Evolutionary conservation across 2,888 invertebrate genomes (phyloP).

Genomic region (Entomobrya proxima): DNA sequence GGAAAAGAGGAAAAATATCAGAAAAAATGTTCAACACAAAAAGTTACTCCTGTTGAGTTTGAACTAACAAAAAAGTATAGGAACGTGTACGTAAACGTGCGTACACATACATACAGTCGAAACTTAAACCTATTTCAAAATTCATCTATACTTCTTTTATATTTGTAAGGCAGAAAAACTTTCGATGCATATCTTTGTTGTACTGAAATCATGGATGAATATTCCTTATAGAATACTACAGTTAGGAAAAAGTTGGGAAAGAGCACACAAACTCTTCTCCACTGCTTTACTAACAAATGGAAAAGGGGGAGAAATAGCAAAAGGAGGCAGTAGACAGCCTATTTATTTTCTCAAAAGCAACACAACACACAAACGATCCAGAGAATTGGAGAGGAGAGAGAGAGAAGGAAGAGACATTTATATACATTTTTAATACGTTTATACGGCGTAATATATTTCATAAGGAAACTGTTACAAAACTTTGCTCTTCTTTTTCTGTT

Average conservation of each 20-base stretch:
- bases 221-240: not conserved
- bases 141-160: not conserved
- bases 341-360: constrained; percentile 68
- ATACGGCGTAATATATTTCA: constrained; percentile 48
- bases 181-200: not conserved
- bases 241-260: constrained; percentile 33
- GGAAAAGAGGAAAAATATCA: constrained; percentile 31
- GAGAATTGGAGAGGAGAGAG: constrained; percentile 16
- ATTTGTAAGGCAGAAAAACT: not conserved
- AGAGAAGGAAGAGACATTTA: constrained; percentile 29
- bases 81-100: constrained; percentile 1
- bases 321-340: constrained; percentile 54
- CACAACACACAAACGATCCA: constrained; percentile 38
- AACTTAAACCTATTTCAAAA: not conserved
- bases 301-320: constrained; percentile 23
- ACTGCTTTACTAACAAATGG: not conserved
- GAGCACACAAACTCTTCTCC: not conserved
- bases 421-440: constrained; percentile 34
- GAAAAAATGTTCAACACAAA: constrained; percentile 24
- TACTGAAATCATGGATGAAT: not conserved
- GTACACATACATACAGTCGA: not conserved
- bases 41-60: constrained; percentile 29
- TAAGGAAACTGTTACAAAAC: constrained; percentile 65
- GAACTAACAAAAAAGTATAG: not conserved
- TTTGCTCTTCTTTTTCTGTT: constrained; percentile 46